Base-by-base conservation (phyloP, 2,888 invertebrate species). In the Coelinius sp. region DNA sequence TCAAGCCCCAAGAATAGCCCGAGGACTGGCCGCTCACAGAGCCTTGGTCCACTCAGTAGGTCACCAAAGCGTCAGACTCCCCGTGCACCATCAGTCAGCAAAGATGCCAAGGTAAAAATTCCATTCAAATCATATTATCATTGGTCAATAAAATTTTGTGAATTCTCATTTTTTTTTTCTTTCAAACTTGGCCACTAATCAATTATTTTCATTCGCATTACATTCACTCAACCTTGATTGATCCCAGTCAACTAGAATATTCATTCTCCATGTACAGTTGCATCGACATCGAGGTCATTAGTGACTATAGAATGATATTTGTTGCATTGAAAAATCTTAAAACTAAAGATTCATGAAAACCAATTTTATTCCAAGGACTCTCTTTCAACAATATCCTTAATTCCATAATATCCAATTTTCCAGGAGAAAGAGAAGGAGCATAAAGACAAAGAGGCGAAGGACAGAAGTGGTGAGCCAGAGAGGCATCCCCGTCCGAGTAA, bases 61-160 rank as follows among this genome's bases (percentile, higher is more conserved):
- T 95, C 95, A 65, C 95, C 95, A 25, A 94, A 94, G 83, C 92
- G 94, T 78, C 93, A 94, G 82, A 92, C 93, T 62, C 82, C 85
- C 10, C 82, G 86, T 24, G 83, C 86, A 41, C 83, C 86, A 0
- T 85, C 86, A 17, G 85, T 85, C 73, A 81, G 83, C 49, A 86
- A 86, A 79, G 87, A 87, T 66, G 79, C 81, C 10, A 87, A 86
- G 84, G 86, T 85, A 76, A 49, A 35, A 46, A 5, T 35, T 22
- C 14, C 20, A 63, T 46, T 63, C 14, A 31, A 24, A n/a, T 52
- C 10, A 49, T 25, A 1, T 10, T n/a, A 7, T 25, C n/a, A 53
- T 0, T 25, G 53, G 24, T 12, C 8, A 53, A 25, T 4, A 25
- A 53, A 53, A 53, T 53, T 24, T 44, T n/a, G n/a, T n/a, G n/a